phyloP scores from a whole-genome alignment of 2,888 invertebrate species.

The Diloba caeruleocephala region DNA sequence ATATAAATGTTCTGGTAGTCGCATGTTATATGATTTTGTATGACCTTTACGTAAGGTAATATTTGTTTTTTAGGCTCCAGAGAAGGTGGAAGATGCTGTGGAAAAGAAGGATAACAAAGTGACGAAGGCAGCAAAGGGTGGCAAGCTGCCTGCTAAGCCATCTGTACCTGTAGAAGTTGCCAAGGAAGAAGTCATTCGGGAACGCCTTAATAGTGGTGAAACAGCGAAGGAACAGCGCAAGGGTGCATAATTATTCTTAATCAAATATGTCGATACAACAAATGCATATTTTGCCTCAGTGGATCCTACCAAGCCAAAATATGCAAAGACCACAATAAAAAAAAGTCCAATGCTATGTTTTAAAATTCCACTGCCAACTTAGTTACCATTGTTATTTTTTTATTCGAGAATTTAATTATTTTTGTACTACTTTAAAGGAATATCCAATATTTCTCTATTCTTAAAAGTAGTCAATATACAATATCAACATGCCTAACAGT shows the following conservation, averaged over 20 bases:
- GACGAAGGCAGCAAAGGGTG: conserved; percentile 64
- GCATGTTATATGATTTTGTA: conserved; percentile 42
- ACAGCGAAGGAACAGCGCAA: conserved; percentile 83
- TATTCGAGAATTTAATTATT: no score
- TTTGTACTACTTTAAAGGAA: no score
- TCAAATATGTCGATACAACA: no score
- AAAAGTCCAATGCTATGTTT: no score
- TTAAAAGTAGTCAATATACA: no score
- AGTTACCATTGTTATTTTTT: no score
- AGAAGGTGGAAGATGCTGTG: conserved; percentile 76
- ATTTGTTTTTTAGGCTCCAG: conserved; percentile 60
- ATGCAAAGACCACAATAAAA: no score
- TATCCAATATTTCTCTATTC: no score
- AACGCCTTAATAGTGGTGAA: conserved; percentile 71
- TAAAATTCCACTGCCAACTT: no score
- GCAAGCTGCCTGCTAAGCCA: conserved; percentile 60
- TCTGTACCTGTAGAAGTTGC: conserved; percentile 62
- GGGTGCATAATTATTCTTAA: conserved; percentile 59
- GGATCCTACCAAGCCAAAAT: no score
- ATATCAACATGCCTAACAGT: no score
- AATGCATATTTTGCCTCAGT: no score
- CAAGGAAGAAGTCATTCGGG: conserved; percentile 72
- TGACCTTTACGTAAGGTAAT: conserved; percentile 4
- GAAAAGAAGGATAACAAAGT: conserved; percentile 76
- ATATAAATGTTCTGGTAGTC: conserved; percentile 24